Evolutionary conservation across 2,888 invertebrate species (phyloP), one percentile per base, ranked within the genome.

Genomic region (Rotaria socialis): DNA sequence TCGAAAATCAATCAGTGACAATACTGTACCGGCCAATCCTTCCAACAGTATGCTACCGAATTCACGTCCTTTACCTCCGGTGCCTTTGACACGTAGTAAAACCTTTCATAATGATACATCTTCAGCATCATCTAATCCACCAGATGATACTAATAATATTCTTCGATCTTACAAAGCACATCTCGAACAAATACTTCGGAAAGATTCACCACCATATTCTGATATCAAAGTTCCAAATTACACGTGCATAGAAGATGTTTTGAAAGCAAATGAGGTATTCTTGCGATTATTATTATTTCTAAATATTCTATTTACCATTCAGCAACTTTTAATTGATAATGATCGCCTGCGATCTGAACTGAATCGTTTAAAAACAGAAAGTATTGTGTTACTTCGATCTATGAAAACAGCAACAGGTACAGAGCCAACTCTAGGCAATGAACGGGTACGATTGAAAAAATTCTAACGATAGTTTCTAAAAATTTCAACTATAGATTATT

Each of bases 361-460:
- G 6, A 80, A 24, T 80, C 80, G 80, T 80, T 80, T 80, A 80
- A 80, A 80, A 80, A 47, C 80, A 11, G 80, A 80, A 80, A 80
- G 35, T 47, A 80, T 5, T n/a, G 10, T 80, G 24, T n/a, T 80
- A 47, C 47, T 80, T 43, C 80, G 80, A 80, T 47, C 80, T 10
- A 47, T 80, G 47, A 80, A 80, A 80, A 22, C 80, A 14, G 7
- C 47, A 47, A n/a, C 43, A 80, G 47, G 47, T n/a, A 80, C 4
- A 47, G 67, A 67, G 35, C 16, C 67, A 14, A 41, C 0, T 16
- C 4, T 47, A 43, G 80, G 80, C 80, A 80, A 43, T 47, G 80
- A 80, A 22, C 22, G 47, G n/a, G 80, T 80, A 80, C 11, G 24
- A 80, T 67, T 67, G 22, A 19, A 19, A 19, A 27, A 60, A 3